These are phyloP conservation scores for Tetramorium alpestre DNA, from an alignment of 1,140 invertebrate genomes.

Conservation along the genomic window DNA sequence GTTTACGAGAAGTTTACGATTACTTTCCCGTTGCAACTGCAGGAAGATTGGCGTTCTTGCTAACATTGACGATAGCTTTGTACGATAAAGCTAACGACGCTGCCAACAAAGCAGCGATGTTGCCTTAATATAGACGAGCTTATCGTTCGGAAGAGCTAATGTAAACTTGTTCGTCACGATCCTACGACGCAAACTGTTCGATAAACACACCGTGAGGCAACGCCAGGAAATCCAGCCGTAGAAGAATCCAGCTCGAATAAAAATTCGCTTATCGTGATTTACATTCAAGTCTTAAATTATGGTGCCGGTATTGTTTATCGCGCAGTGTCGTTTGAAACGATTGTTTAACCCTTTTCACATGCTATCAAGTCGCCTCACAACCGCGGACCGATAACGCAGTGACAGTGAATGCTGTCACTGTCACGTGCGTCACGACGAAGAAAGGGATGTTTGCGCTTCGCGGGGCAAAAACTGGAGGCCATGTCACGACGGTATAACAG, in stretches of 20 bases:
- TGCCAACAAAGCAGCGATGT: neutral
- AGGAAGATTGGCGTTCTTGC: conserved; percentile 5
- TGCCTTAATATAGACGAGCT: conserved; percentile 49
- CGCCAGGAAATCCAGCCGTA: neutral
- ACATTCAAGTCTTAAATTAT: neutral
- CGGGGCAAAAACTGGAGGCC: conserved; percentile 76
- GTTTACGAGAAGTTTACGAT: conserved; percentile 11
- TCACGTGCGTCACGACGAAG: conserved; percentile 70
- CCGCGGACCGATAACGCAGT: conserved; percentile 64
- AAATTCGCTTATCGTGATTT: neutral
- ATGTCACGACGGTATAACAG: conserved; percentile 73
- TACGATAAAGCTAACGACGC: conserved; percentile 42
- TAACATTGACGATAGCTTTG: conserved; percentile 15
- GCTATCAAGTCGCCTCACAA: conserved; percentile 1
- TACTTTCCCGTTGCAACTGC: neutral
- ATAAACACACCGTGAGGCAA: conserved; percentile 8
- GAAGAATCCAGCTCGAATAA: neutral
- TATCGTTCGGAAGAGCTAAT: conserved; percentile 45
- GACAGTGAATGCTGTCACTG: conserved; percentile 67
- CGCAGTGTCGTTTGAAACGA: neutral
- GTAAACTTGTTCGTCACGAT: conserved; percentile 46
- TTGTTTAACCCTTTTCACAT: conserved; percentile 34
- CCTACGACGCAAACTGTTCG: conserved; percentile 39
- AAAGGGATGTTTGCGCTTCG: conserved; percentile 72
- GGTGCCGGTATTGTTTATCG: neutral